These are phyloP conservation scores for Nothoprocta pentlandii DNA, from an alignment of 2,113 vertebrate species.

Conservation along the genomic window DNA sequence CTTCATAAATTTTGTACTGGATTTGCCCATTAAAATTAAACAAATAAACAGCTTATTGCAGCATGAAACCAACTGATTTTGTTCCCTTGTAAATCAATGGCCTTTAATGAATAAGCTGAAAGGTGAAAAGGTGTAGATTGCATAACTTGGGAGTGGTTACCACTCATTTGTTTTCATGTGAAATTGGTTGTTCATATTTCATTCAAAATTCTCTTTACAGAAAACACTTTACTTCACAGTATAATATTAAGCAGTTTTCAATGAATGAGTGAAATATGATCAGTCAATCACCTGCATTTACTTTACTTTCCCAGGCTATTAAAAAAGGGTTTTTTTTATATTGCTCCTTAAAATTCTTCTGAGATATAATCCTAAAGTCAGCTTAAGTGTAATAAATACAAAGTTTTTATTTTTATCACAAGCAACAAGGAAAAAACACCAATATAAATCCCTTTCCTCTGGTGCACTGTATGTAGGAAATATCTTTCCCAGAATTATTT, in stretches of 20 bases:
- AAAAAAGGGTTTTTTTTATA: conserved; percentile 55
- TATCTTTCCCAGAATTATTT: neutral
- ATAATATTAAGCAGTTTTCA: conserved; percentile 68
- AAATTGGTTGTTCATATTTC: conserved; percentile 67
- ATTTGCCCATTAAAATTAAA: conserved; percentile 45
- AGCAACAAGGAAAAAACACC: conserved; percentile 25
- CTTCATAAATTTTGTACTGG: conserved; percentile 32
- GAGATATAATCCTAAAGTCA: conserved; percentile 73
- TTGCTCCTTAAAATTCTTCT: conserved; percentile 75
- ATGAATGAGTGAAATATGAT: conserved; percentile 70
- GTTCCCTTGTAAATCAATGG: neutral
- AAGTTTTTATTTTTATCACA: conserved; percentile 64
- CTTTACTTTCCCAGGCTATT: conserved; percentile 79
- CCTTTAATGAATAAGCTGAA: conserved; percentile 26
- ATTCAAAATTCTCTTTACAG: conserved; percentile 65
- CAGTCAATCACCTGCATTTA: conserved; percentile 73
- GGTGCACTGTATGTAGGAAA: neutral
- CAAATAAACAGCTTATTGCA: conserved; percentile 37
- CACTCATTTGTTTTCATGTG: conserved; percentile 26
- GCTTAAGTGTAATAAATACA: conserved; percentile 79
- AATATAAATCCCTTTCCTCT: conserved; percentile 17
- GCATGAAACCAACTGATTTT: neutral
- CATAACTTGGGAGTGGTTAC: neutral
- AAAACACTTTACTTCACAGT: conserved; percentile 62
- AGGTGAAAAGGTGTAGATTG: neutral